Base-by-base conservation (phyloP, 2,888 invertebrate species). In the Nipponacmea schrenckii region DNA sequence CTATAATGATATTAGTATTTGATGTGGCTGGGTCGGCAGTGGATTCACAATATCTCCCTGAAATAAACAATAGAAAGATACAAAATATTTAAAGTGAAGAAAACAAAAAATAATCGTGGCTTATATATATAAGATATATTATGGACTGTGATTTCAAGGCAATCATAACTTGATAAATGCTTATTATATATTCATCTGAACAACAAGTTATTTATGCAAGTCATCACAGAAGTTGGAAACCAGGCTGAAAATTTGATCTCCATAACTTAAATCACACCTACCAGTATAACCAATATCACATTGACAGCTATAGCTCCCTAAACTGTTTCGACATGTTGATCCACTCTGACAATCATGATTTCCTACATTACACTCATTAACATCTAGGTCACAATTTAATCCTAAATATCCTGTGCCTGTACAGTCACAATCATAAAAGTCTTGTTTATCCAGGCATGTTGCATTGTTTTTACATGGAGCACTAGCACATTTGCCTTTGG, bases 391-490 rank as follows among this genome's bases (percentile, higher is more conserved):
- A 75, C 84, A 84, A 44, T 64, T 64, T 12, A 27, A 31, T 10
- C 83, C 83, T 12, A 15, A 62, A 73, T 69, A 80, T 4, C 80
- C 81, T 56, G 80, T 79, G 12, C 67, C 74, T 0, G 68, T 63
- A 73, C 84, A 85, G 56, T 71, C 64, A 74, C 84, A 85, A 0
- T 26, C 67, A 67, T 74, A 79, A 39, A 46, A 69, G 50, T 72
- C 67, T 8, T 75, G 73, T 10, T 72, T 70, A 63, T 83, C 80
- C 24, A 64, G 65, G 75, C 85, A 85, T 2, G 76, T 77, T 24
- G 78, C 84, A 66, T 80, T 79, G 72, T 84, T 80, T 45, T 67
- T 68, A 68, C 84, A 84, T 7, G 81, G 81, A 1, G 20, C 62
- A 46, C 75, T 70, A n/a, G 62, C 50, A 72, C 83, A 83, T 44